phyloP scores from a whole-genome alignment of 2,113 vertebrate genomes.

The Microcebus griseorufus region DNA sequence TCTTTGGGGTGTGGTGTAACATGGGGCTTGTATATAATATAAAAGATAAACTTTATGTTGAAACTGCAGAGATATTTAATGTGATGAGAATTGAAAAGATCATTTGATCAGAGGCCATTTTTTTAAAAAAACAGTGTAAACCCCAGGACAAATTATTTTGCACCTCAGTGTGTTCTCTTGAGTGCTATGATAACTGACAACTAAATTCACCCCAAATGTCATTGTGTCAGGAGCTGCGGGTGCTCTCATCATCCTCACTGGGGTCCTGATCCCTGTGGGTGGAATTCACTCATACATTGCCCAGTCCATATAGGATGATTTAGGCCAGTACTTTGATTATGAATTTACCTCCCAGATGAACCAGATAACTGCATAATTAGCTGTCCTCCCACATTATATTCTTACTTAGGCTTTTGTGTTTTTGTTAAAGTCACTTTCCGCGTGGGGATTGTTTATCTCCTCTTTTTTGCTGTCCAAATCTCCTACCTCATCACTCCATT shows the following conservation, averaged over 20 bases:
- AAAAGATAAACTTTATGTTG: not conserved
- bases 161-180: not conserved
- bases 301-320: not conserved
- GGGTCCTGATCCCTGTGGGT: not conserved
- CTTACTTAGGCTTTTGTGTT: not conserved
- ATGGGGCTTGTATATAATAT: not conserved
- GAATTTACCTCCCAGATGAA: not conserved
- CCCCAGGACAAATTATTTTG: not conserved
- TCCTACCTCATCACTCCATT: not conserved
- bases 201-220: not conserved
- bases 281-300: not conserved
- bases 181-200: not conserved
- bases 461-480: not conserved
- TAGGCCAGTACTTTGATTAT: constrained; percentile 12
- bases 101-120: not conserved
- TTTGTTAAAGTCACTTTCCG: not conserved
- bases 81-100: constrained; percentile 29
- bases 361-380: not conserved
- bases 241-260: not conserved
- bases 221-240: not conserved
- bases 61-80: constrained; percentile 15
- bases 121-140: not conserved
- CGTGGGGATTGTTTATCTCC: not conserved
- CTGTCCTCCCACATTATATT: not conserved
- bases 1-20: not conserved